phyloP scores from a whole-genome alignment of 2,888 invertebrate species.

The Ptilodon capucinus region DNA sequence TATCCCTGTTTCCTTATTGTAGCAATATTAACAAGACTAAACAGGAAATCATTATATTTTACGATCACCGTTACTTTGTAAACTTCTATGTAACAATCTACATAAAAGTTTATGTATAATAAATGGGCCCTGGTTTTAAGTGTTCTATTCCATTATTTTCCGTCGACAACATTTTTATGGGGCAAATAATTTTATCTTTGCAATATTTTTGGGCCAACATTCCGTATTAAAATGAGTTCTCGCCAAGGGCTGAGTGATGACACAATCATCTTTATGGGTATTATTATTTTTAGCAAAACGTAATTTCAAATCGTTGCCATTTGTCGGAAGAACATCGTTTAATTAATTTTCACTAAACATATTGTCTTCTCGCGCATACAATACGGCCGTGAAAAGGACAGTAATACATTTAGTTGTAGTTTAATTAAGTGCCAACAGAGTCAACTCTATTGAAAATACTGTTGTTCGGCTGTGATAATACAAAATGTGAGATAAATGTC shows the following conservation, averaged over 20 bases:
- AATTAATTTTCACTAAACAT: too few relatives aligned
- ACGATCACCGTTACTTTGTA: conserved; percentile 15
- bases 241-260: neutral
- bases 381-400: too few relatives aligned
- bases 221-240: neutral
- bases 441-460: too few relatives aligned
- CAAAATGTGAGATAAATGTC: too few relatives aligned
- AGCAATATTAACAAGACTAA: neutral
- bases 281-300: conserved; percentile 3
- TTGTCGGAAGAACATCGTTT: neutral
- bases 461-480: too few relatives aligned
- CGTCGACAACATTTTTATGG: conserved; percentile 28
- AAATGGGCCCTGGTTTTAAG: conserved; percentile 18
- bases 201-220: conserved; percentile 6
- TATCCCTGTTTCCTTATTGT: neutral
- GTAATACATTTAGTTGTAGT: too few relatives aligned
- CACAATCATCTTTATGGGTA: conserved; percentile 12
- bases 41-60: conserved; percentile 3
- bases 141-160: conserved; percentile 30
- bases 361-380: too few relatives aligned
- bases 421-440: too few relatives aligned
- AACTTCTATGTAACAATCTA: conserved; percentile 24
- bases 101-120: conserved; percentile 25
- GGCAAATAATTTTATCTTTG: conserved; percentile 20
- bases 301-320: conserved; percentile 1